Conservation (phyloP, 2,113 vertebrate genomes). For the Poicephalus gulielmi region DNA sequence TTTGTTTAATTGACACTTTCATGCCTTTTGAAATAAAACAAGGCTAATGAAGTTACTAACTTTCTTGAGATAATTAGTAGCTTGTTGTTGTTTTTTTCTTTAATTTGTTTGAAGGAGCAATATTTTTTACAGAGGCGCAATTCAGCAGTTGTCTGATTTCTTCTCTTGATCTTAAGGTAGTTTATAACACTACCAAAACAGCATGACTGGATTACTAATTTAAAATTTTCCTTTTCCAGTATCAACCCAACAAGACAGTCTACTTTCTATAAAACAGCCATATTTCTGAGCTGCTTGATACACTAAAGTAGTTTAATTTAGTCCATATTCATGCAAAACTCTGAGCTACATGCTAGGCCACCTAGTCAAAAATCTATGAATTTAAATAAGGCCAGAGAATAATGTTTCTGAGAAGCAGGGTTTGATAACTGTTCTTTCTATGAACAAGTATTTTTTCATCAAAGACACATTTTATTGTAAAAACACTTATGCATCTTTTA, state of each 20-base stretch:
- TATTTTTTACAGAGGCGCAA: not conserved
- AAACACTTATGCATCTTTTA: not conserved
- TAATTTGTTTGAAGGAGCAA: not conserved
- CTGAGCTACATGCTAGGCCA: not conserved
- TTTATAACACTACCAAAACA: not conserved
- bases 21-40: not conserved
- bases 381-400: not conserved
- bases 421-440: not conserved
- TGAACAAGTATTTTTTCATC: not conserved
- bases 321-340: not conserved
- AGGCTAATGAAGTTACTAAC: not conserved
- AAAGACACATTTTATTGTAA: not conserved
- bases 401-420: not conserved
- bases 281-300: not conserved
- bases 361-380: constrained; percentile 28
- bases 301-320: not conserved
- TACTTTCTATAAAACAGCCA: not conserved
- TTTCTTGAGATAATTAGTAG: constrained; percentile 9
- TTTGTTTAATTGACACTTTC: not conserved
- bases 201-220: not conserved
- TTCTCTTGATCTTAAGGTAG: not conserved
- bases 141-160: constrained; percentile 13
- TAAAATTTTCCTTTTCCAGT: constrained; percentile 15
- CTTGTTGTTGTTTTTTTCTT: not conserved
- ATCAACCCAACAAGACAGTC: not conserved